Evolutionary conservation across 1,140 invertebrate genomes (phyloP).

Genomic region (Grapholita molesta): DNA sequence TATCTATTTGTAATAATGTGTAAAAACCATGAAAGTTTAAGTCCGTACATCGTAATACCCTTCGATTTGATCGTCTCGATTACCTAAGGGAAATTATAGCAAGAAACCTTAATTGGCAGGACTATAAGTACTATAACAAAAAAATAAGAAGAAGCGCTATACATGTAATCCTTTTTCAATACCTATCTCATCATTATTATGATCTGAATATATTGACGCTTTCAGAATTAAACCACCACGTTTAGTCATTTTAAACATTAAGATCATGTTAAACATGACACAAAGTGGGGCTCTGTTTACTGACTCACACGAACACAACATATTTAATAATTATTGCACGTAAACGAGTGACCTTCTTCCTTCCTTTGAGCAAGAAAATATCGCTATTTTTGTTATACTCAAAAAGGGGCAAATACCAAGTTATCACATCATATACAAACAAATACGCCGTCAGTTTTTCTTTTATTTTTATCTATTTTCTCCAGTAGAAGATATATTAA

Average conservation of each 20-base stretch:
- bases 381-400: background rate
- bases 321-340: background rate
- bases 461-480: background rate
- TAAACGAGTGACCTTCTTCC: background rate
- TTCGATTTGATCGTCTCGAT: background rate
- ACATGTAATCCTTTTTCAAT: background rate
- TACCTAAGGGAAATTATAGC: background rate
- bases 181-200: background rate
- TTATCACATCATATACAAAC: no score
- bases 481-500: background rate
- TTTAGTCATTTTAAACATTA: background rate
- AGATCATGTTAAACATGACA: slow-evolving; percentile 12
- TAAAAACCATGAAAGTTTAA: no score
- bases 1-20: no score
- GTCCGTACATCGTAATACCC: background rate
- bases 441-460: no score
- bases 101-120: background rate
- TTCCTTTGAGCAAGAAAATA: background rate
- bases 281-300: slow-evolving; percentile 10
- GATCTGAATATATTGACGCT: background rate
- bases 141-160: background rate
- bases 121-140: no score
- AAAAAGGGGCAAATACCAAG: no score
- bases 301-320: background rate
- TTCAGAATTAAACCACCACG: background rate